Evolutionary conservation across 1,140 invertebrate species (phyloP), one percentile per base, ranked within the genome.

Genomic region (Drosophila cardini): DNA sequence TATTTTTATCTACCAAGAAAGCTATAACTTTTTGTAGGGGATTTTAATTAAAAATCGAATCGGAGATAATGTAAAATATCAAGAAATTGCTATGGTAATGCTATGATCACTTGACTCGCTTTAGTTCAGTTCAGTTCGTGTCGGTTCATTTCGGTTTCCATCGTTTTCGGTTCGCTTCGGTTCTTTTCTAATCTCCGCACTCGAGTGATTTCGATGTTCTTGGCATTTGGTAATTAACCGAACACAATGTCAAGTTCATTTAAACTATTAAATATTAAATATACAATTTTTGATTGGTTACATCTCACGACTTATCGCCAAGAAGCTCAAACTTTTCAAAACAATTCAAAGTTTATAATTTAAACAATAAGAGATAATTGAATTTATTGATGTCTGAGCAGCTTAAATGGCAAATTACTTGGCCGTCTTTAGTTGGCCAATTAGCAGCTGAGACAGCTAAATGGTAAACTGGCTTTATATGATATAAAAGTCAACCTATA

Each of bases 211-310:
- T 40, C n/a, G 30, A 43, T 67, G 80, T 75, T 90, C 85, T 87
- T 78, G 80, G 64, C 68, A 80, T 78, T 75, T 67, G 71, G 58
- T 50, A 73, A 90, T 89, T 80, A 89, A 73, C 43, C 64, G 58
- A 74, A 46, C 76, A 48, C 80, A 90, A 90, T 75, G 84, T 85
- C 84, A 90, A 87, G 84, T 78, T 69, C 74, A 85, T 69, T 70
- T 13, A n/a, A 43, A 69, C 57, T 58, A 89, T 90, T 80, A 90
- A 80, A 71, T 72, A 65, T 52, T 4, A 26, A 26, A 26, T 26
- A 26, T 5, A 26, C 21, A 26, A 53, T 58, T 63, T 68, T 74
- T 72, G 40, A 64, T 68, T 63, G 58, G 58, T 52, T 69, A 61
- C 53, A 52, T 45, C 57, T 55, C 13, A 15, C 53, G 48, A 32